Evolutionary conservation across 1,140 invertebrate genomes (phyloP).

Genomic region (Ceratitis capitata): DNA sequence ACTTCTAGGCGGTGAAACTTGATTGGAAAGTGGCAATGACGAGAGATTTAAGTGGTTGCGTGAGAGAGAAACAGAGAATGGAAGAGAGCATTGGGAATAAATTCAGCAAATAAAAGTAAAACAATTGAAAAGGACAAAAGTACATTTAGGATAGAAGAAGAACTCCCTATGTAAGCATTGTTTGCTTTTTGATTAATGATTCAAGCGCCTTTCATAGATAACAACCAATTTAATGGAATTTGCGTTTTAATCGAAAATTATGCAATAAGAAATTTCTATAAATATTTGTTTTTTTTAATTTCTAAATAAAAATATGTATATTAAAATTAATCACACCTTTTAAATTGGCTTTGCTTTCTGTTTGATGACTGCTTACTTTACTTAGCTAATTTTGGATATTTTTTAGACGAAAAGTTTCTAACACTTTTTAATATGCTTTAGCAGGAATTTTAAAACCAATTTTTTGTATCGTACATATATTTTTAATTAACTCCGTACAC

Average conservation of each 20-base stretch:
- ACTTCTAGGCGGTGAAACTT: not conserved
- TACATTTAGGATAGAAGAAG: not conserved
- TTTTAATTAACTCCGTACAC: not conserved
- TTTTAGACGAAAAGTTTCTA: too few species aligned
- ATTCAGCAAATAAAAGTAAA: not conserved
- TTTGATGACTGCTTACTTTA: not conserved
- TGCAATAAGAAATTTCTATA: not conserved
- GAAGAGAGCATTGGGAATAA: not conserved
- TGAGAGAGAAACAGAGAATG: not conserved
- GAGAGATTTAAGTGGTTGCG: not conserved
- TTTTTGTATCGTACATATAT: not conserved
- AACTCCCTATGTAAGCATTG: not conserved
- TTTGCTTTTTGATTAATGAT: conserved; percentile 32
- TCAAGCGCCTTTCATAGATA: not conserved
- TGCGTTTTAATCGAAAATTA: conserved; percentile 5
- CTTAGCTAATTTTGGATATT: not conserved
- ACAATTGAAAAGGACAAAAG: not conserved
- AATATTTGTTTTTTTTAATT: too few species aligned
- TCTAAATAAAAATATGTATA: not conserved
- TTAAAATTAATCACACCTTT: not conserved
- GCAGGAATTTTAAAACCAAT: not conserved
- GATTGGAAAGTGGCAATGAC: not conserved
- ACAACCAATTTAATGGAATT: not conserved
- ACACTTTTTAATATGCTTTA: not conserved
- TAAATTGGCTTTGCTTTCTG: not conserved